A percentile compares a stretch with the other conserved stretches of the same genome.
Evolutionary conservation across 2,888 invertebrate genomes (phyloP).

Genomic region (Steinernema hermaphroditum): DNA sequence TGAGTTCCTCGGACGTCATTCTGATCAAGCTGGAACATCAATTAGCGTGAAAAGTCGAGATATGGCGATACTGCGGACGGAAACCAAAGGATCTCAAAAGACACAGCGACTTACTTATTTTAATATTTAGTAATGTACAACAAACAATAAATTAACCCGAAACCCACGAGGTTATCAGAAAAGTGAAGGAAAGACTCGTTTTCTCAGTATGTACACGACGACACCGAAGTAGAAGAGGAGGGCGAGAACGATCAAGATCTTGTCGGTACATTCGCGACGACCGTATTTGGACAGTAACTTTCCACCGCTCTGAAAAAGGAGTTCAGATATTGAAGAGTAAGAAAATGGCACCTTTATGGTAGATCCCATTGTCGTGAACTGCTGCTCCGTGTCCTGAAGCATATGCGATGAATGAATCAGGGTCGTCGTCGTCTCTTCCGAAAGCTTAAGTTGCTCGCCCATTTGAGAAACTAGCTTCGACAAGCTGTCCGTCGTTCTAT

Average conservation of each 20-base stretch:
- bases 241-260: constrained; percentile 83
- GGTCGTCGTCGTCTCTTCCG: constrained; percentile 81
- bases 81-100: neutral
- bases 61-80: neutral
- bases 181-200: constrained; percentile 73
- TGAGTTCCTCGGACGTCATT: constrained; percentile 14
- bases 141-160: constrained; percentile 17
- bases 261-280: constrained; percentile 90
- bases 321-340: neutral
- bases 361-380: constrained; percentile 28
- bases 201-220: constrained; percentile 88
- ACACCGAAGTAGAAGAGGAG: constrained; percentile 86
- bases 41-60: neutral
- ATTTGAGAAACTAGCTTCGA: constrained; percentile 32
- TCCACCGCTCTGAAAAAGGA: constrained; percentile 78
- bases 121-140: no score
- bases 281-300: constrained; percentile 91
- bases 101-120: no score
- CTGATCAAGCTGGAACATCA: neutral
- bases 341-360: constrained; percentile 29
- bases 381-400: constrained; percentile 37
- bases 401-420: constrained; percentile 71
- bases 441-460: constrained; percentile 33
- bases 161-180: constrained; percentile 37
- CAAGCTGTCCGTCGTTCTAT: constrained; percentile 30